A percentile compares a stretch with the other conserved stretches of the same genome.
phyloP scores from a whole-genome alignment of 1,140 invertebrate species.

The Elymnias hypermnestra region DNA sequence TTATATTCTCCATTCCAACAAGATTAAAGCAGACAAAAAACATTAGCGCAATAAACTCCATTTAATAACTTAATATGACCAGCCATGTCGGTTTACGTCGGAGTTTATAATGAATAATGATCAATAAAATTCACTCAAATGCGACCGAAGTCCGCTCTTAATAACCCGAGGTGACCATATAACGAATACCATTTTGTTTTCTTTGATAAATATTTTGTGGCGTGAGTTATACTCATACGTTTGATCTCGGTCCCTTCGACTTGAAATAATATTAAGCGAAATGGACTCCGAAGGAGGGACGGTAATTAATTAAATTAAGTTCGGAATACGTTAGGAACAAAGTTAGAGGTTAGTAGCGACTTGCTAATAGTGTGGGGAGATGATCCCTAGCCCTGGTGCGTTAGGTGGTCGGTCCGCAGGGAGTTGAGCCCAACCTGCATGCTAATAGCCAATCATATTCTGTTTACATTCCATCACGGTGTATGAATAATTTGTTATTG shows the following conservation, averaged over 20 bases:
- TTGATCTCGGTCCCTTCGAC: slow-evolving; percentile 34
- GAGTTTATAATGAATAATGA: slow-evolving; percentile 64
- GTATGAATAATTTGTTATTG: slow-evolving; percentile 76
- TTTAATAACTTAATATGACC: slow-evolving; percentile 54
- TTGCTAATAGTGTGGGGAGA: slow-evolving; percentile 65
- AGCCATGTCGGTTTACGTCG: slow-evolving; percentile 41
- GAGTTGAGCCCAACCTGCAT: slow-evolving; percentile 40
- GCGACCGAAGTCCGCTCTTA: slow-evolving; percentile 37
- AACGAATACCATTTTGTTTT: slow-evolving; percentile 36
- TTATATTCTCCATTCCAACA: not conserved
- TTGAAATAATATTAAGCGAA: slow-evolving; percentile 69
- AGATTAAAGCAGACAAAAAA: slow-evolving; percentile 1
- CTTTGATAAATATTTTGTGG: slow-evolving; percentile 42
- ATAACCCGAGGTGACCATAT: slow-evolving; percentile 23
- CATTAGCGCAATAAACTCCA: slow-evolving; percentile 41
- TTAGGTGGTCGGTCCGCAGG: slow-evolving; percentile 36
- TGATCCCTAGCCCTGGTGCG: slow-evolving; percentile 39
- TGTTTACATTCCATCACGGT: slow-evolving; percentile 74
- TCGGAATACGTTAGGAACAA: slow-evolving; percentile 66
- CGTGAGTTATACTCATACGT: slow-evolving; percentile 28
- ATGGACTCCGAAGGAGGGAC: slow-evolving; percentile 53
- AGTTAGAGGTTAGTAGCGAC: slow-evolving; percentile 58
- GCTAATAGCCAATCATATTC: slow-evolving; percentile 74
- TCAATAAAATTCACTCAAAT: slow-evolving; percentile 54
- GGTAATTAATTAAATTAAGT: slow-evolving; percentile 73